Evolutionary conservation across 2,113 vertebrate species (phyloP), one percentile per base, ranked within the genome.

Genomic region (Prietella phreatophila): DNA sequence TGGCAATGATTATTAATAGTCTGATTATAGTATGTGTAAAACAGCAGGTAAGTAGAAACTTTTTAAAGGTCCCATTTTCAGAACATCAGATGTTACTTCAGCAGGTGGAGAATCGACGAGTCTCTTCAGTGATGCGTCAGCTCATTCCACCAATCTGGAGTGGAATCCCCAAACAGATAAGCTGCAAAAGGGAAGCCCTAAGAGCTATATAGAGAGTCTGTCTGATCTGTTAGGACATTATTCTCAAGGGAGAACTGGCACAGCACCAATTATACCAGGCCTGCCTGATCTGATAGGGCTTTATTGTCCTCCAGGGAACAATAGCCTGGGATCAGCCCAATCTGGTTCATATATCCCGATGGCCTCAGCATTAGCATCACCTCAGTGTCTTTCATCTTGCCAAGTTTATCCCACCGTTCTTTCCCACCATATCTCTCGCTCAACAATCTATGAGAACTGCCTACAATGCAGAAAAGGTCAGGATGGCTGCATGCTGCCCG

Each of bases 371-470:
- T 47, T 85, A 50, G 17, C 86, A 89, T 61, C 90, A 83, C 84
- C 75, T 85, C 55, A 78, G 88, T 86, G 92, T 85, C 33, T 71
- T 27, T 83, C 58, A 61, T 14, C 60, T 67, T 47, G 50, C 15
- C 60, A 15, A n/a, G 73, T 87, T 8, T 15, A 39, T 27, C n/a
- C 22, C 3, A 22, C 15, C 2, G 60, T 47, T 56, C 87, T 81
- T 5, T 84, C 87, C 7, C 76, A 81, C 88, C 83, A 15, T 36
- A 87, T 87, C 36, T 85, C 55, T 61, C 88, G 81, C 33, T 60
- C 58, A 4, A 85, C 78, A 83, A 90, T 94, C 69, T 95, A 96
- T 83, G 95, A 96, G 88, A 95, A 94, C 88, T 95, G 94, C 67
- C 53, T 92, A 1, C 94, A 93, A 88, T 95, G 94, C 88, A 90